These are phyloP conservation scores for Drosophila ananassae DNA, from an alignment of 1,140 invertebrate genomes.

Conservation along the genomic window DNA sequence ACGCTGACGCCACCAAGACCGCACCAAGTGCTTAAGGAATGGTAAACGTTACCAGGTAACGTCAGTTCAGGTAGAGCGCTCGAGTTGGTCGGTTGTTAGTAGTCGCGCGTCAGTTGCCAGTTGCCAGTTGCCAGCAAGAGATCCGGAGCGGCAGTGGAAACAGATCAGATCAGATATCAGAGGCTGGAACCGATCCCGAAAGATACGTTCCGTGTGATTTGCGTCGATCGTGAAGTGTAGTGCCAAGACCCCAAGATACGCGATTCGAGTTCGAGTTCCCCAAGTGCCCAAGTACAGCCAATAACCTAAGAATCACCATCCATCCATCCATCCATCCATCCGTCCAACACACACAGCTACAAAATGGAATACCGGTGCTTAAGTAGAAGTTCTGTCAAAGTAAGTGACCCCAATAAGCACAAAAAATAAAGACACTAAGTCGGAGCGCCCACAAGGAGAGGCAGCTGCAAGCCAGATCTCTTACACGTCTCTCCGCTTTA, in stretches of 20 bases:
- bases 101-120: constrained; percentile 20
- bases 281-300: constrained; percentile 65
- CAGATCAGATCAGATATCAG: constrained; percentile 27
- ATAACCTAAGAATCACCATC: constrained; percentile 45
- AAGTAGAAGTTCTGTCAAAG: constrained; percentile 83
- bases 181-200: constrained; percentile 5
- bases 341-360: constrained; percentile 53
- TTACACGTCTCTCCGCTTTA: constrained; percentile 44
- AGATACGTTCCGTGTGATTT: constrained; percentile 2
- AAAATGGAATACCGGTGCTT: constrained; percentile 84
- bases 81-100: constrained; percentile 75
- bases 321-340: constrained; percentile 18
- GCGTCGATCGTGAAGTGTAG: constrained; percentile 43
- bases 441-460: constrained; percentile 44
- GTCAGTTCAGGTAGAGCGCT: constrained; percentile 83
- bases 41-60: constrained; percentile 75
- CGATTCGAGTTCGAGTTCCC: constrained; percentile 34
- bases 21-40: constrained; percentile 82
- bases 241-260: constrained; percentile 30
- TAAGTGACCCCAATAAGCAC: constrained; percentile 83
- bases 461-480: constrained; percentile 60
- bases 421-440: constrained; percentile 52
- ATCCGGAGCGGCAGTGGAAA: constrained; percentile 7
- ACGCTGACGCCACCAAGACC: constrained; percentile 20
- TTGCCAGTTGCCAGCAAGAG: constrained; percentile 6